A percentile compares a stretch with the other conserved stretches of the same genome.
phyloP scores from a whole-genome alignment of 2,113 vertebrate species.

The Casuarius casuarius region DNA sequence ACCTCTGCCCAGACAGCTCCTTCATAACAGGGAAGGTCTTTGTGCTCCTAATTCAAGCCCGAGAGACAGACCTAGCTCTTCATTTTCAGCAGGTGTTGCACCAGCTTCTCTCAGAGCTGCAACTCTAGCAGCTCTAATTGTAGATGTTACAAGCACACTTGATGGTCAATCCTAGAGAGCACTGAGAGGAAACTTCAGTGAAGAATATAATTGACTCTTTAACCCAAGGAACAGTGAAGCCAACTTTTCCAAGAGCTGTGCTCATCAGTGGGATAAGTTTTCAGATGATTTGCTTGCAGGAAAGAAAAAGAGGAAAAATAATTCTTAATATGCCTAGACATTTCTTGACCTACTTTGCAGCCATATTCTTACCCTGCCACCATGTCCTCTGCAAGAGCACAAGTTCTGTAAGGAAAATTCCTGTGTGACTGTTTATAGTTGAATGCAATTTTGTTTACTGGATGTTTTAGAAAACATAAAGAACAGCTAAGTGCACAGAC shows the following conservation, averaged over 20 bases:
- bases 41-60: no score
- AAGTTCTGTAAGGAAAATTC: not conserved
- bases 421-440: slow-evolving; percentile 19
- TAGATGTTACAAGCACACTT: not conserved
- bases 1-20: not conserved
- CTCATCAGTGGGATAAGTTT: not conserved
- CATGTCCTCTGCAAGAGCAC: not conserved
- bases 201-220: not conserved
- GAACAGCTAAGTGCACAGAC: not conserved
- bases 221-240: not conserved
- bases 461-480: slow-evolving; percentile 13
- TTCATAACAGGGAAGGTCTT: not conserved
- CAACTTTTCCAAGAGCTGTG: not conserved
- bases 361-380: not conserved
- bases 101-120: not conserved
- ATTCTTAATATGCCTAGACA: not conserved
- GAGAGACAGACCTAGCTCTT: not conserved
- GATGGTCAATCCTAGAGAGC: not conserved
- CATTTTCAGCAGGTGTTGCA: not conserved
- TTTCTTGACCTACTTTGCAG: slow-evolving; percentile 7
- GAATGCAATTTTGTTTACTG: slow-evolving; percentile 31
- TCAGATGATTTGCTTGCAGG: not conserved
- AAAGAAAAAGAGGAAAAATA: not conserved
- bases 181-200: not conserved
- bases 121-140: not conserved